Percentiles rank a stretch among this genome's conserved stretches.
These are phyloP conservation scores for Apogon talboti DNA, from an alignment of 2,797 vertebrate species.

Conservation along the genomic window DNA sequence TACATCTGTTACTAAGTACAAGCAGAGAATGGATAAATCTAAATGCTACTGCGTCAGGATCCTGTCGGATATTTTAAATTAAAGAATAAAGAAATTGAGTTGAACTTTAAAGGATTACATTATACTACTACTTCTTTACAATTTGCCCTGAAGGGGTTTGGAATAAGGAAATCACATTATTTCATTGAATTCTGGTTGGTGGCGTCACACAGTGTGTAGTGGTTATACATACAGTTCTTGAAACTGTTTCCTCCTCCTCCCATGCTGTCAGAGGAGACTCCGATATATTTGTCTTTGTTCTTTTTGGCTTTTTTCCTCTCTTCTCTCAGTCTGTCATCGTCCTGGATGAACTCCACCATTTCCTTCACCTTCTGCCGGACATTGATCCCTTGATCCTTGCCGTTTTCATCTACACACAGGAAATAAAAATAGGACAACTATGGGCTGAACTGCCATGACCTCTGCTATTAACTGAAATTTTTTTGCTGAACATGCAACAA, in stretches of 20 bases:
- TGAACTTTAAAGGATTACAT: neutral
- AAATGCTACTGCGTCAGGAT: neutral
- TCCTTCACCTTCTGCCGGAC: slow-evolving; percentile 99
- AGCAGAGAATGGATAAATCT: neutral
- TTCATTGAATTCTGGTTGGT: slow-evolving; percentile 16
- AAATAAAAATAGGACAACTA: neutral
- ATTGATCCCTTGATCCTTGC: slow-evolving; percentile 98
- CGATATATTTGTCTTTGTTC: slow-evolving; percentile 99
- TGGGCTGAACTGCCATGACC: neutral
- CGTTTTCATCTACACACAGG: slow-evolving; percentile 89
- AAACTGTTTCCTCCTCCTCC: slow-evolving; percentile 82
- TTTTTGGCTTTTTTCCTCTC: slow-evolving; percentile 99
- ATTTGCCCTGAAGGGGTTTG: neutral
- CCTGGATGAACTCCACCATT: slow-evolving; percentile 98
- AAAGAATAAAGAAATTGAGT: neutral
- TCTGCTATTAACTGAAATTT: neutral
- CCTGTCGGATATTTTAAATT: too few relatives aligned
- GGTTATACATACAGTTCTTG: slow-evolving; percentile 86
- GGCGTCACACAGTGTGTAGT: neutral
- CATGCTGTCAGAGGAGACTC: slow-evolving; percentile 94
- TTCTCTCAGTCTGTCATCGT: slow-evolving; percentile 94
- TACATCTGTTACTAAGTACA: neutral
- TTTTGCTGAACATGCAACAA: neutral
- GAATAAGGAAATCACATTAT: neutral
- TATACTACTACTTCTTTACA: neutral